Base-by-base conservation (phyloP, 2,113 vertebrate species). In the Bungarus multicinctus region DNA sequence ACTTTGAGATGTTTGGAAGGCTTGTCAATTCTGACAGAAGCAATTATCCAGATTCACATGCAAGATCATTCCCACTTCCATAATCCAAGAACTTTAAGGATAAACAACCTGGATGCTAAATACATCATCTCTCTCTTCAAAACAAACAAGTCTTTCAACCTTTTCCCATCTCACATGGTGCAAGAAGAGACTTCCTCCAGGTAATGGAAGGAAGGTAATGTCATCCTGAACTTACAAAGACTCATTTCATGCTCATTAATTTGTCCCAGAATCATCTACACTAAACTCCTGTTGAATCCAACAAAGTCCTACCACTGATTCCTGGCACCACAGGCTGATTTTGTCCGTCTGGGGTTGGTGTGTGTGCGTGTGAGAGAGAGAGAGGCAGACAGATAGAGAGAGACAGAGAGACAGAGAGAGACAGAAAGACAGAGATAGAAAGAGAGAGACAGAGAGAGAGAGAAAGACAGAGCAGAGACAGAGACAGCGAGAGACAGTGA, bases 351-450 rank as follows among this genome's bases (percentile, higher is more conserved):
- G 55, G 55, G 20, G 5, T 57, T 57, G 20, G 47, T 6, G 54
- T 55, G 54, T 55, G 52, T 53, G 10, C 34, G 64, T 22, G 9
- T 1, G 55, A 23, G 1, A 9, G 23, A 58, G 2, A 58, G 22
- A 58, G 23, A 27, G 1, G 2, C 2, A 58, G 1, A 10, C 6
- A 10, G 2, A 22, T 8, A 60, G 2, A 7, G 8, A 27, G 2
- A 58, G 7, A 2, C 6, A 58, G 23, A 8, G 2, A 58, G 8
- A 10, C 0, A 58, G 23, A 27, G 2, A 58, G 7, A 58, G 57
- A 27, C 0, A 27, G 58, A 60, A 0, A 27, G 3, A 1, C 7
- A 60, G 9, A 27, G 2, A 25, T 2, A 58, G 6, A 22, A 0
- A 20, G 18, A 5, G 1, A 3, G 57, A 58, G 6, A 25, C 2